Evolutionary conservation across 2,797 vertebrate genomes (phyloP).

Genomic region (Alfaro cultratus): DNA sequence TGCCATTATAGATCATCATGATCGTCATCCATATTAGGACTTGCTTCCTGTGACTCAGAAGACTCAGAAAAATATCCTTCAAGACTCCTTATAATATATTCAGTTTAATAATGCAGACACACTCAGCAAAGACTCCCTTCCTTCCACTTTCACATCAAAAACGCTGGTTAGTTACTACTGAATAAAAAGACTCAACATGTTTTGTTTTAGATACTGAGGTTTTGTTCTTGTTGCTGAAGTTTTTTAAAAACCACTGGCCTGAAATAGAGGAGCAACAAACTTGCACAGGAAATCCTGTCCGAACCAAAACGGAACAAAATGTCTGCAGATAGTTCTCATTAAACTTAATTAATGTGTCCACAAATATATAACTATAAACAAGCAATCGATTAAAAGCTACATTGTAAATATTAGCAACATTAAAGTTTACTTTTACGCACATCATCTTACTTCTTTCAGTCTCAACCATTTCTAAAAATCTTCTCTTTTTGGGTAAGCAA

Average conservation of each 20-base stretch:
- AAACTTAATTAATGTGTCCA: too few relatives aligned
- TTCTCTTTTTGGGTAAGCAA: neutral
- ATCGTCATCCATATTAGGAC: neutral
- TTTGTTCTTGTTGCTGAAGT: neutral
- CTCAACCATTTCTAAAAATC: neutral
- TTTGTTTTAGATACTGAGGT: neutral
- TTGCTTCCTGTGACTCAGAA: neutral
- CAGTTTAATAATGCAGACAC: neutral
- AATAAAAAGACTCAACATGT: neutral
- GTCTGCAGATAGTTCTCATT: neutral
- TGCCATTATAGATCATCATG: neutral
- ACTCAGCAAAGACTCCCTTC: neutral
- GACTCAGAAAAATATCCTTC: neutral
- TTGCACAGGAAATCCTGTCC: neutral
- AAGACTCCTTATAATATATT: neutral
- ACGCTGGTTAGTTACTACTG: neutral
- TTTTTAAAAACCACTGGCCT: neutral
- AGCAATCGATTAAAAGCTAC: neutral
- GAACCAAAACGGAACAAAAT: neutral
- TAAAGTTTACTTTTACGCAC: neutral
- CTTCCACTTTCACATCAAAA: neutral
- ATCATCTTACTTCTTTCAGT: neutral
- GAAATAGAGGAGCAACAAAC: neutral
- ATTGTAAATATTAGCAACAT: neutral
- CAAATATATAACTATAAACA: neutral